phyloP scores from a whole-genome alignment of 2,888 invertebrate species.

The Dorcus hopei region DNA sequence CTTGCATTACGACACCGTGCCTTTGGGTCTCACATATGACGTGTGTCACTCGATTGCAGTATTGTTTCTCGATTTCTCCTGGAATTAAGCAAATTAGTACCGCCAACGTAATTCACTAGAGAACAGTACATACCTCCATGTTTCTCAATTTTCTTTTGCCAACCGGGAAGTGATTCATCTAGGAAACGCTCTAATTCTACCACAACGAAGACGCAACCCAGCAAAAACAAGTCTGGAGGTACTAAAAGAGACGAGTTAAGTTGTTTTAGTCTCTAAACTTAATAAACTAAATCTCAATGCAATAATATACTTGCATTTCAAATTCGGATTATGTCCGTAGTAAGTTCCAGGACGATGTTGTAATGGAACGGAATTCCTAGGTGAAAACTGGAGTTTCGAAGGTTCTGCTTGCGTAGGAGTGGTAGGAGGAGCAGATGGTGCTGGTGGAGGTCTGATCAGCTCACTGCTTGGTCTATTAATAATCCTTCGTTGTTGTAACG shows the following conservation, averaged over 20 bases:
- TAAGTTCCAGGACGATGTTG: slow-evolving; percentile 64
- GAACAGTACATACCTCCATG: slow-evolving; percentile 37
- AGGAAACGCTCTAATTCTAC: slow-evolving; percentile 45
- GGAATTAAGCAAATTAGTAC: neutral
- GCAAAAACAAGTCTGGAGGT: slow-evolving; percentile 82
- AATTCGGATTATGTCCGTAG: slow-evolving; percentile 90
- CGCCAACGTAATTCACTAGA: too few species aligned
- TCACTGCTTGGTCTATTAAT: slow-evolving; percentile 48
- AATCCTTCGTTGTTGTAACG: slow-evolving; percentile 53
- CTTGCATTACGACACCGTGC: slow-evolving; percentile 87
- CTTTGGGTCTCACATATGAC: slow-evolving; percentile 88
- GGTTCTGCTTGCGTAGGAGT: slow-evolving; percentile 12
- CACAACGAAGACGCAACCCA: slow-evolving; percentile 87
- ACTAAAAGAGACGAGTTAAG: slow-evolving; percentile 42
- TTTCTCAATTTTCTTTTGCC: slow-evolving; percentile 46
- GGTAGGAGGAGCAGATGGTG: slow-evolving; percentile 37
- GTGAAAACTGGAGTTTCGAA: slow-evolving; percentile 46
- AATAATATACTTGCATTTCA: slow-evolving; percentile 56
- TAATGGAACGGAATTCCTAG: slow-evolving; percentile 49
- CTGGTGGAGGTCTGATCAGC: slow-evolving; percentile 46
- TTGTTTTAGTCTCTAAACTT: neutral
- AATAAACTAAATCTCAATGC: neutral
- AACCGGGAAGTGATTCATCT: slow-evolving; percentile 41
- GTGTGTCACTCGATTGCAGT: slow-evolving; percentile 86
- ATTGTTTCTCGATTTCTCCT: slow-evolving; percentile 83